phyloP scores from a whole-genome alignment of 2,888 invertebrate species.

The Drosophila neonasuta region DNA sequence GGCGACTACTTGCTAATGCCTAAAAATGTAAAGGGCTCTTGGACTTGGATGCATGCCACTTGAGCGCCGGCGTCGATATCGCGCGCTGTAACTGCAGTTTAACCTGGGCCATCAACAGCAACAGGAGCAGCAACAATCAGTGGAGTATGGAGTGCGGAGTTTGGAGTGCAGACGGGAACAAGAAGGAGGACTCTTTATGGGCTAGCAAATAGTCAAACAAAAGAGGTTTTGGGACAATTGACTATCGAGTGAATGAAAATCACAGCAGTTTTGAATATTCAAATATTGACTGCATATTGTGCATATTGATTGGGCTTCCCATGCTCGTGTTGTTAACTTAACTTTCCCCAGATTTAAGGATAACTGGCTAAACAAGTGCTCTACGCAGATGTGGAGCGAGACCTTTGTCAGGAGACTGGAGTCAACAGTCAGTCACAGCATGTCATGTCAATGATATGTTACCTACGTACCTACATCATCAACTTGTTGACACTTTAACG shows the following conservation, averaged over 20 bases:
- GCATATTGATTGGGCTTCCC: constrained; percentile 68
- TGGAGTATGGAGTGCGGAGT: neutral
- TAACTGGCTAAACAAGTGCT: constrained; percentile 8
- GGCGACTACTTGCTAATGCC: constrained; percentile 59
- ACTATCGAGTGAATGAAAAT: constrained; percentile 56
- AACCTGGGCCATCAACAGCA: constrained; percentile 13
- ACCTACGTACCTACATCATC: constrained; percentile 64
- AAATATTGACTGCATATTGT: constrained; percentile 60
- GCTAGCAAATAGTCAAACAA: constrained; percentile 71
- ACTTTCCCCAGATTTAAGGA: constrained; percentile 29
- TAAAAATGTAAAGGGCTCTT: constrained; percentile 68
- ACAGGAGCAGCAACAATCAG: neutral
- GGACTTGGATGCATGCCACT: constrained; percentile 51
- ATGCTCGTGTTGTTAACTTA: constrained; percentile 1
- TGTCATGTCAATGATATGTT: constrained; percentile 44
- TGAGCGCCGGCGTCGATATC: constrained; percentile 51
- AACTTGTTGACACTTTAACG: constrained; percentile 73
- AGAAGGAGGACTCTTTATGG: constrained; percentile 7
- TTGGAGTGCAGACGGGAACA: neutral
- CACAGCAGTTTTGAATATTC: constrained; percentile 50
- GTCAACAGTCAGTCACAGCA: constrained; percentile 15
- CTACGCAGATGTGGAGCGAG: neutral
- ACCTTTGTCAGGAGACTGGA: neutral
- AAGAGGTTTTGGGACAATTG: constrained; percentile 52
- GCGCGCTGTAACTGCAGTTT: constrained; percentile 19